Evolutionary conservation across 1,140 invertebrate species (phyloP), one percentile per base, ranked within the genome.

Genomic region (Campoletis sonorensis): DNA sequence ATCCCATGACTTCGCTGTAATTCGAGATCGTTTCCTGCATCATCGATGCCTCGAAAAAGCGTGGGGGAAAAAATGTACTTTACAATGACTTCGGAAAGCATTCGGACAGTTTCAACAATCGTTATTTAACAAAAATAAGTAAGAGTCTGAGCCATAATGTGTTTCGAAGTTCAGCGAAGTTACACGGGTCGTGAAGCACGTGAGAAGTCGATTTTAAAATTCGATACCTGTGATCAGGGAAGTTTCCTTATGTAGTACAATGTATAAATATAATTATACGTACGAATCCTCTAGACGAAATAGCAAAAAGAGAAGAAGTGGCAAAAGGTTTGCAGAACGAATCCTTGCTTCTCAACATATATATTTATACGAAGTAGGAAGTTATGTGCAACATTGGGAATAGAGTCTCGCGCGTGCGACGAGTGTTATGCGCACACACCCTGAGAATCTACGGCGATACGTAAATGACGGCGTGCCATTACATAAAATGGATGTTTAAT

Each of bases 401-500:
- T 40, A 71, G 49, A 78, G 73, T 45, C 27, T 77, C 26, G 54
- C 11, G n/a, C 27, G 51, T 61, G 51, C 27, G 67, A n/a, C 61
- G 61, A 33, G 30, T 4, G 67, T 70, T 33, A 5, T 11, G 27
- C 51, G 49, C 73, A 54, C 73, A 58, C 33, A 67, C 76, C 83
- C 81, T 84, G 88, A 86, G 86, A 87, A 88, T 86, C 78, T 82
- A 81, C 67, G 27, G 80, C 81, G 81, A 86, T 88, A 87, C 86
- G 87, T 87, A 86, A 87, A 88, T 87, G 87, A 87, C 83, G 82
- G 85, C 72, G 45, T 26, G 81, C 84, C 85, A 88, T 91, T 90
- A 89, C 86, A 87, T 88, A 90, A 90, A 90, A 91, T 90, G 87
- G 87, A 90, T 89, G 89, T 90, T 91, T 90, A 91, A 91, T 91